Base-by-base conservation (phyloP, 1,140 invertebrate species). In the Bemisia tabaci region DNA sequence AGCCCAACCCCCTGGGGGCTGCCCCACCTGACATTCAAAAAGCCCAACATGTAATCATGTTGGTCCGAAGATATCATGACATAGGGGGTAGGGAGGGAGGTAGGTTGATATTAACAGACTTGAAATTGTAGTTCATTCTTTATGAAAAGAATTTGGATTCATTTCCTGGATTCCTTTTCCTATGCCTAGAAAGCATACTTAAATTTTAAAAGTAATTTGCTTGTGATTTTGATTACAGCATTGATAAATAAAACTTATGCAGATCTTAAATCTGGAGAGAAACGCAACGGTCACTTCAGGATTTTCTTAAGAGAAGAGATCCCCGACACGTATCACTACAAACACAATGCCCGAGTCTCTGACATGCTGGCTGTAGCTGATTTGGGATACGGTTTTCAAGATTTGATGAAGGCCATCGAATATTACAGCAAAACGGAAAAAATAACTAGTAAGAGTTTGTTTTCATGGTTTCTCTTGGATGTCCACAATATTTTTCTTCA, bases 231-330 rank as follows among this genome's bases (percentile, higher is more conserved):
- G 17, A 9, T 48, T 48, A 9, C 33, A 48, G 33, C 5, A 5
- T n/a, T 48, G 33, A 48, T 48, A 5, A 48, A 48, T 17, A 48
- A 5, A 48, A 48, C 33, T 5, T 48, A 48, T 17, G 5, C 5
- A 17, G 17, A 65, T 2, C 27, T 65, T 2, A 39, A 27, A 22
- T n/a, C 11, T 1, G 63, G 26, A 2, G 24, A 26, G 5, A 11
- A 11, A 39, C 2, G 22, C 12, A 2, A 5, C 63, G 48, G 48
- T 39, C 26, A 27, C 17, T 65, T 65, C 23, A 27, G 48, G 5
- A 24, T 65, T n/a, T 65, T 5, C 63, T 2, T 17, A 22, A 65
- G 48, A 33, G 63, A 23, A 12, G 27, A 65, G 26, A 65, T 65
- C 21, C 63, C 63, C 2, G 63, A 27, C 9, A 11, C 22, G 26